A percentile compares a stretch with the other conserved stretches of the same genome.
Evolutionary conservation across 2,113 vertebrate genomes (phyloP).

Genomic region (Chitala chitala): DNA sequence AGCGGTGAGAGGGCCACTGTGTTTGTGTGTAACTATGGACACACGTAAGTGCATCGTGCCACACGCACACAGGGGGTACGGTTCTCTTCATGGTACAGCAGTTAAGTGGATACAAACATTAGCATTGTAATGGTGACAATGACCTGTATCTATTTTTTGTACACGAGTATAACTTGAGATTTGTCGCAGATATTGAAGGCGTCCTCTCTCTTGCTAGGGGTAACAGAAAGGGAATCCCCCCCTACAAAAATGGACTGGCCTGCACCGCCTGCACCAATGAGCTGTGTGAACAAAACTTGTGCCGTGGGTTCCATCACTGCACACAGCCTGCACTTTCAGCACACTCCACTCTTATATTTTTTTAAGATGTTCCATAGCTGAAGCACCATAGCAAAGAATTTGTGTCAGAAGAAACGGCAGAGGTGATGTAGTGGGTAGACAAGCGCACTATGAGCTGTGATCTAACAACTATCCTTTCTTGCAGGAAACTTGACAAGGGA

Average conservation of each 20-base stretch:
- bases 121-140: no score
- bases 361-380: not conserved
- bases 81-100: no score
- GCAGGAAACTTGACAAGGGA: slow-evolving; percentile 59
- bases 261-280: slow-evolving; percentile 53
- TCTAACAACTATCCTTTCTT: slow-evolving; percentile 29
- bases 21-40: slow-evolving; percentile 45
- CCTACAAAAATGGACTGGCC: slow-evolving; percentile 37
- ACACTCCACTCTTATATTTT: not conserved
- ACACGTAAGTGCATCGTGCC: no score
- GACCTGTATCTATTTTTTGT: no score
- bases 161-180: no score
- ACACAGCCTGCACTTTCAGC: not conserved
- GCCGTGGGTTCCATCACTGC: slow-evolving; percentile 56
- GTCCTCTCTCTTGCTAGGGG: slow-evolving; percentile 39
- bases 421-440: not conserved
- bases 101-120: no score
- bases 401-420: not conserved
- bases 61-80: no score
- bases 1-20: slow-evolving; percentile 26
- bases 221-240: slow-evolving; percentile 13
- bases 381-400: not conserved
- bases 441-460: not conserved
- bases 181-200: no score
- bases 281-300: slow-evolving; percentile 50